Base-by-base conservation (phyloP, 1,140 invertebrate genomes). In the Antheraea mylitta region DNA sequence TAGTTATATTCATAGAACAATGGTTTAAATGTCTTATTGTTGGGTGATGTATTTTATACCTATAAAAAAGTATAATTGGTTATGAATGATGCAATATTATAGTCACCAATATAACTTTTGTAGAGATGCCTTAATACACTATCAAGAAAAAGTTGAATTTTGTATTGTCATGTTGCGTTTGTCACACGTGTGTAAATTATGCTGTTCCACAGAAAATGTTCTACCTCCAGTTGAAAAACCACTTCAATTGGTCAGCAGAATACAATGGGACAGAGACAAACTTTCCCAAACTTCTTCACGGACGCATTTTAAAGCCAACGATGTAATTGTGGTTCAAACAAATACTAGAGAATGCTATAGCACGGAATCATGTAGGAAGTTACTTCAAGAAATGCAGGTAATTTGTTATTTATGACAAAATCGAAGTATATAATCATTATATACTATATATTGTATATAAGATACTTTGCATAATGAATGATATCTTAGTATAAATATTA, bases 141-240 rank as follows among this genome's bases (percentile, higher is more conserved):
- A 30, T 4, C 1, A 30, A 4, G 22, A 30, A 30, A 30, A 30
- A 30, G 22, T 2, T 30, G 22, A 1, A 30, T 30, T 30, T 30
- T 30, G 4, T 30, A 30, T 30, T 30, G 22, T 30, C 18, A 18
- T 64, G 16, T 38, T 42, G 3, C 63, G 18, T 64, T 37, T 66
- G 38, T 48, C 18, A 59, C 58, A 59, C 58, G 5, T 30, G 38
- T 8, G 1, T 42, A 42, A 42, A 10, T 42, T 42, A 42, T 11
- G 11, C 8, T 42, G 1, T 60, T 10, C 73, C 74, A 13, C 66
- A 78, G 74, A 80, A 59, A 78, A 78, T 68, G 65, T 80, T 11
- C 53, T 80, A 18, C 78, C 77, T 16, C 80, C 80, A 0, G 70
- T 80, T 2, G 75, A 80, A 13, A 69, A 18, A 16, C 71, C 78